A percentile compares a stretch with the other conserved stretches of the same genome.
These are phyloP conservation scores for Esox lucius DNA, from an alignment of 2,797 vertebrate species.

Conservation along the genomic window DNA sequence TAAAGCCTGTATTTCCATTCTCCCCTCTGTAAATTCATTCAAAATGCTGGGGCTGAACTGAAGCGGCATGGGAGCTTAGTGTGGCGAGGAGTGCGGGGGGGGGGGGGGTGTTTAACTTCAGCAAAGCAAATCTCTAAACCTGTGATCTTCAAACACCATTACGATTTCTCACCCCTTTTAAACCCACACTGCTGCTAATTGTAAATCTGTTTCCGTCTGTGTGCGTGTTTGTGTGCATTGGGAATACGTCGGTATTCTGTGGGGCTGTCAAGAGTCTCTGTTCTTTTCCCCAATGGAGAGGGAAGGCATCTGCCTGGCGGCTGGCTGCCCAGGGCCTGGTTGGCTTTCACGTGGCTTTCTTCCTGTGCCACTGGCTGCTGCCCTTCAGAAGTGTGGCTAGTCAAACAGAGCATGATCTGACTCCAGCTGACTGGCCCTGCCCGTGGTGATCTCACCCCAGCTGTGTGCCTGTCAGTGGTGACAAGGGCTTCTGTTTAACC, in stretches of 20 bases:
- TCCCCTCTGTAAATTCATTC: slow-evolving; percentile 44
- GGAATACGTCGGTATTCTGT: neutral
- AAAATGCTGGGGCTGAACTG: slow-evolving; percentile 56
- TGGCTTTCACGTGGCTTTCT: neutral
- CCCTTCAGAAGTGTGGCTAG: neutral
- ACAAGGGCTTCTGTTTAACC: neutral
- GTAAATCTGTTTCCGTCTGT: neutral
- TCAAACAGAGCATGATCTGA: neutral
- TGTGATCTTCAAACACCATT: slow-evolving; percentile 59
- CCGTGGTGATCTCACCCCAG: neutral
- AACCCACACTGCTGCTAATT: slow-evolving; percentile 50
- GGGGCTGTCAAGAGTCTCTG: neutral
- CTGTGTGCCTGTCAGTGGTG: slow-evolving; percentile 1
- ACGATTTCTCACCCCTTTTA: slow-evolving; percentile 60
- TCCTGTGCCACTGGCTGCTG: neutral
- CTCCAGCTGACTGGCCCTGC: neutral
- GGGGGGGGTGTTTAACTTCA: slow-evolving; percentile 34
- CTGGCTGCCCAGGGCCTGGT: neutral
- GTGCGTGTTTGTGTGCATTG: slow-evolving; percentile 16
- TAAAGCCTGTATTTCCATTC: slow-evolving; percentile 20
- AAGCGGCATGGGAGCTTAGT: slow-evolving; percentile 47
- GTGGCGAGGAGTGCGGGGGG: slow-evolving; percentile 50
- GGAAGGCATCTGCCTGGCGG: neutral
- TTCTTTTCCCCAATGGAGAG: neutral
- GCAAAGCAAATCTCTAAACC: slow-evolving; percentile 56